Base-by-base conservation (phyloP, 1,140 invertebrate species). In the Cydia pomonella region DNA sequence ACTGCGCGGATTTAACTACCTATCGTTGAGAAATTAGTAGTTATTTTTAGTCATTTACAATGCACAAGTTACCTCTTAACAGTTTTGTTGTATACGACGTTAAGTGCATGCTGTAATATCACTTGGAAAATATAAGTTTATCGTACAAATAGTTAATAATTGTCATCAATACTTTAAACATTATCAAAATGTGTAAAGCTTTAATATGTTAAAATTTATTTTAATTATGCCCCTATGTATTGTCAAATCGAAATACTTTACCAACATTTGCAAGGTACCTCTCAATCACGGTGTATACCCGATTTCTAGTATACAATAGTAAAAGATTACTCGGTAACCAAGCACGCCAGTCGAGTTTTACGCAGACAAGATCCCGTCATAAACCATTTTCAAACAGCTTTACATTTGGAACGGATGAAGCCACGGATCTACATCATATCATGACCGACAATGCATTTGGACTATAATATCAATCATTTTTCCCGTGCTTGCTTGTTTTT, bases 311-410 rank as follows among this genome's bases (percentile, higher is more conserved):
- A 3, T 10, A n/a, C 53, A 18, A 18, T 69, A 10, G 29, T 76
- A 79, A 79, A 82, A 71, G 83, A 85, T 87, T 79, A 79, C 78
- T 88, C 83, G 87, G 84, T 89, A 83, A 83, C 85, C 82, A 83
- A 27, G 74, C 50, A 79, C 66, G 78, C 79, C 80, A 81, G 77
- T 82, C 77, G 78, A 86, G 81, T 86, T 84, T 87, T 88, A 85
- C 86, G 88, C 75, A 78, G 64, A 74, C 74, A 53, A 77, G 64
- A 62, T 77, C 80, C 78, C 73, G 64, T 71, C 78, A 80, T 78
- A 71, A 78, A 73, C 75, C 77, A 77, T 81, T 77, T 75, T 77
- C 75, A 69, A 69, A n/a, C 64, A 69, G 64, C 64, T 69, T 69
- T 69, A 69, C 64, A 69, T 69, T 38, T 69, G 64, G 16, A 69